phyloP scores from a whole-genome alignment of 2,113 vertebrate genomes.

The Riparia riparia region DNA sequence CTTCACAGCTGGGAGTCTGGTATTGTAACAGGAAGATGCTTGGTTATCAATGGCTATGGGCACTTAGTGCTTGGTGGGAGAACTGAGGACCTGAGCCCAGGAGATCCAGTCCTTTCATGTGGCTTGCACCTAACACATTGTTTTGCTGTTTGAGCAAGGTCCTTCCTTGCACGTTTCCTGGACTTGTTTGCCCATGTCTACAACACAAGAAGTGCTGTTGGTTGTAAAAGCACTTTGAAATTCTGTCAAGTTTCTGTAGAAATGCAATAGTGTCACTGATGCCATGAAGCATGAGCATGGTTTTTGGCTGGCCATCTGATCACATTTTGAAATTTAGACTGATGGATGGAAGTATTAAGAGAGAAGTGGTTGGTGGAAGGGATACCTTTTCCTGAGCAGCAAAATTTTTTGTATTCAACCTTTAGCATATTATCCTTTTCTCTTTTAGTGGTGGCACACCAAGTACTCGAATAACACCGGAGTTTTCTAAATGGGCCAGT shows the following conservation, averaged over 20 bases:
- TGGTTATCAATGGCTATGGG: not conserved
- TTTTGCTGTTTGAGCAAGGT: not conserved
- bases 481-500: conserved; percentile 97
- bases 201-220: not conserved
- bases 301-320: not conserved
- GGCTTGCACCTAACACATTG: not conserved
- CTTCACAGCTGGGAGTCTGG: not conserved
- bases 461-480: conserved; percentile 95
- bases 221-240: not conserved
- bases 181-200: not conserved
- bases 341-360: not conserved
- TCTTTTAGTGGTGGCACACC: conserved; percentile 91
- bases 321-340: not conserved
- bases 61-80: not conserved
- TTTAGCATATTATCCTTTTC: not conserved
- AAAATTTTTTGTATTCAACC: not conserved
- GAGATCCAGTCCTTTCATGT: not conserved
- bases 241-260: not conserved
- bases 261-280: not conserved
- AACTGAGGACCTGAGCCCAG: not conserved
- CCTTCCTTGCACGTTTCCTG: not conserved
- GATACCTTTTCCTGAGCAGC: not conserved
- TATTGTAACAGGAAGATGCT: not conserved
- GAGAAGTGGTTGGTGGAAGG: not conserved
- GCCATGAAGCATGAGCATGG: not conserved